phyloP scores from a whole-genome alignment of 2,888 invertebrate genomes.

The Andrena fulva region DNA sequence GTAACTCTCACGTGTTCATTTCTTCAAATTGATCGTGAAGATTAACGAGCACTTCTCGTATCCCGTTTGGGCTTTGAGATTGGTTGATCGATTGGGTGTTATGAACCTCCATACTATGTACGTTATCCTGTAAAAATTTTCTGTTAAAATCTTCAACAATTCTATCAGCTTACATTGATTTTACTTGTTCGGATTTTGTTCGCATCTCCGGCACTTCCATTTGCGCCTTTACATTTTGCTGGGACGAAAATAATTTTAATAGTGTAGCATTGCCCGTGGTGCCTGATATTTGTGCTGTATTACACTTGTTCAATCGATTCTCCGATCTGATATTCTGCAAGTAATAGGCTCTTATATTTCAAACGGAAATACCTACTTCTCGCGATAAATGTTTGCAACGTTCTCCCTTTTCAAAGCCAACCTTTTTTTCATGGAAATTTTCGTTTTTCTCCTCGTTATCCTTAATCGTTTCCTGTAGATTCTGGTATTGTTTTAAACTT shows the following conservation, averaged over 20 bases:
- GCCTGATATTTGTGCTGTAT: constrained; percentile 3
- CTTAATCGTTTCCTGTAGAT: background rate
- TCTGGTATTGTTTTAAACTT: constrained; percentile 15
- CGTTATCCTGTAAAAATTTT: constrained; percentile 33
- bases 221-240: constrained; percentile 49
- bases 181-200: constrained; percentile 19
- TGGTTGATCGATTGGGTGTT: constrained; percentile 14
- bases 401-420: background rate
- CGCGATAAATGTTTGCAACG: background rate
- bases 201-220: background rate
- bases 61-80: constrained; percentile 66
- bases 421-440: constrained; percentile 9
- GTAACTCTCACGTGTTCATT: constrained; percentile 73
- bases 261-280: constrained; percentile 18
- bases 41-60: constrained; percentile 74
- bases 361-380: background rate
- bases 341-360: background rate
- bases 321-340: constrained; percentile 44
- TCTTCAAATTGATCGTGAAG: constrained; percentile 79
- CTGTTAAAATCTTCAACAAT: constrained; percentile 14
- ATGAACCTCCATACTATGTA: constrained; percentile 7
- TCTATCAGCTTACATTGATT: background rate
- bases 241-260: constrained; percentile 52
- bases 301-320: constrained; percentile 39
- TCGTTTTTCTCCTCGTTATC: background rate